Percentiles rank a stretch among this genome's conserved stretches.
Conservation (phyloP, 2,113 vertebrate genomes). For the Salvelinus alpinus region DNA sequence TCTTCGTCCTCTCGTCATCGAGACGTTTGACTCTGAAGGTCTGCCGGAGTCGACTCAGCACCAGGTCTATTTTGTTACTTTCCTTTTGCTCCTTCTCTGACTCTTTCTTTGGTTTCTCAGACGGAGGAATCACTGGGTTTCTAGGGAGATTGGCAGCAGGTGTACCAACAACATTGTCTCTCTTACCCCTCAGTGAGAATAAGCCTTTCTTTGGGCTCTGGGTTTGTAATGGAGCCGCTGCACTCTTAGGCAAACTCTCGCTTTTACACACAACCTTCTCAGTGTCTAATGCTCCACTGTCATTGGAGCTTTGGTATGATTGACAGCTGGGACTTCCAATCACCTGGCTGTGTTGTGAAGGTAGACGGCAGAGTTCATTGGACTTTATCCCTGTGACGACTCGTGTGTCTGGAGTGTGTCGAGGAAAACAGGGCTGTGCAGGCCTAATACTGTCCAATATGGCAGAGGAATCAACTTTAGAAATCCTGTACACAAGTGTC, state of each 20-base stretch:
- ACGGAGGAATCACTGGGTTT: conserved; percentile 14
- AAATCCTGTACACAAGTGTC: conserved; percentile 54
- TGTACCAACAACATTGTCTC: conserved; percentile 31
- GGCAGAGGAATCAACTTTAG: conserved; percentile 21
- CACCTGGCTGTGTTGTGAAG: conserved; percentile 7
- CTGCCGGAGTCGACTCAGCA: conserved; percentile 64
- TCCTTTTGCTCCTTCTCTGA: conserved; percentile 44
- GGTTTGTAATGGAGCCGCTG: conserved; percentile 36
- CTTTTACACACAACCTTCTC: conserved; percentile 48
- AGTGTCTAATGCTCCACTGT: conserved; percentile 40
- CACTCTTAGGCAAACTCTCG: conserved; percentile 45
- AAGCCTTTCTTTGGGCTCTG: conserved; percentile 51
- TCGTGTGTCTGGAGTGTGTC: background rate
- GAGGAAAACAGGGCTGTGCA: conserved; percentile 10
- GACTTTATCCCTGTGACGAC: conserved; percentile 32
- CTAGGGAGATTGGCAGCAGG: conserved; percentile 35
- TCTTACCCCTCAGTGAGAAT: conserved; percentile 59
- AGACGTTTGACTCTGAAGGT: conserved; percentile 58
- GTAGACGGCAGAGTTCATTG: background rate
- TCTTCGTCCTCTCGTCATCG: conserved; percentile 61
- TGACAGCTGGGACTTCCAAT: conserved; percentile 10
- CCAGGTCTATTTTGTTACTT: conserved; percentile 65
- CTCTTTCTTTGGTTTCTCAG: conserved; percentile 38
- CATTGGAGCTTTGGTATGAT: conserved; percentile 44
- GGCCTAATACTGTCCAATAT: conserved; percentile 21